Conservation (phyloP, 37 sponge, comb jelly and placozoan species). For the Bolinopsis microptera region DNA sequence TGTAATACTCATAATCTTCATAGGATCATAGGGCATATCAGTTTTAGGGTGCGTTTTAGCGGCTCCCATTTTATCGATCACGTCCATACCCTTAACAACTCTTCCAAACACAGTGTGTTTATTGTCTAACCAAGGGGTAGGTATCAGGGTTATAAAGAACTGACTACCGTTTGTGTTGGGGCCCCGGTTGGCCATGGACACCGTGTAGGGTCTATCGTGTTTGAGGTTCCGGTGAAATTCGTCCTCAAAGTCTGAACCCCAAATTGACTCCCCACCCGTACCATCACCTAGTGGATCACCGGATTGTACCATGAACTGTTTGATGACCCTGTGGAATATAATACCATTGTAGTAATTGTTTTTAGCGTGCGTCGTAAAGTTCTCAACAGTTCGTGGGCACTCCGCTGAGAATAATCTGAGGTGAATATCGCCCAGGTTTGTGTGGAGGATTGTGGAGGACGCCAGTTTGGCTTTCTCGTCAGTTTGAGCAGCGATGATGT, state of each 20-base stretch:
- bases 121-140: conserved; percentile 96
- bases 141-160: conserved; percentile 93
- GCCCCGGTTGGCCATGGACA: conserved; percentile 97
- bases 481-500: conserved; percentile 79
- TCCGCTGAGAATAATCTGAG: conserved; percentile 86
- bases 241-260: conserved; percentile 97
- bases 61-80: conserved; percentile 83
- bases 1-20: conserved; percentile 90
- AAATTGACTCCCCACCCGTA: conserved; percentile 93
- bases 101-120: conserved; percentile 98
- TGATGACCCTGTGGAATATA: conserved; percentile 94
- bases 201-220: conserved; percentile 90
- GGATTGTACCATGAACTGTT: conserved; percentile 96
- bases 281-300: conserved; percentile 97
- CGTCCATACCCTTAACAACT: conserved; percentile 93
- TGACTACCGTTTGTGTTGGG: conserved; percentile 96
- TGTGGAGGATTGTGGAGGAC: conserved; percentile 56
- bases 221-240: conserved; percentile 88
- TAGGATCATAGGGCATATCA: conserved; percentile 89
- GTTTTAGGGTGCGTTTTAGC: conserved; percentile 82
- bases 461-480: conserved; percentile 63
- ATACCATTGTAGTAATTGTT: conserved; percentile 91
- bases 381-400: conserved; percentile 96
- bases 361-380: conserved; percentile 87
- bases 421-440: conserved; percentile 84